Conservation (phyloP, 2,113 vertebrate genomes). For the Dermatemys mawii region DNA sequence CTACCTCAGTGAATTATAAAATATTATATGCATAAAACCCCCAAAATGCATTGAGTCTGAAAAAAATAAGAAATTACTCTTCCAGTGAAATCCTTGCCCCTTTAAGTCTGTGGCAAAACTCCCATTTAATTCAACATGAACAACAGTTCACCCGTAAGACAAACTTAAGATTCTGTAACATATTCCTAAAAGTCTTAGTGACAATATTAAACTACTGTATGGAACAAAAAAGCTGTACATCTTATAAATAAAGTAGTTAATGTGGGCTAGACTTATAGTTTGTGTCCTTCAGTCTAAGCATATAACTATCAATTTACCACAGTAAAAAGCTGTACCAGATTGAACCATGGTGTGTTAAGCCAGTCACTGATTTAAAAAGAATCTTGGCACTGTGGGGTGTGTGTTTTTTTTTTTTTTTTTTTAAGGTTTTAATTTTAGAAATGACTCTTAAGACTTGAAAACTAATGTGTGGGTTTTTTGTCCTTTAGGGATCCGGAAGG, state of each 20-base stretch:
- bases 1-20: not conserved
- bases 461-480: slow-evolving; percentile 23
- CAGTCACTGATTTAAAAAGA: not conserved
- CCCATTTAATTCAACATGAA: not conserved
- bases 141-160: not conserved
- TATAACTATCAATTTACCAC: not conserved
- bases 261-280: not conserved
- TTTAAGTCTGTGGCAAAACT: not conserved
- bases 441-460: rapidly evolving
- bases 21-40: not conserved
- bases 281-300: not conserved
- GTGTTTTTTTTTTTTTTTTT: not conserved
- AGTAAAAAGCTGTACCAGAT: not conserved
- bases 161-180: not conserved
- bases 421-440: not conserved
- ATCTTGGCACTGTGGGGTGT: not conserved
- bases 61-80: not conserved
- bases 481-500: slow-evolving; percentile 94
- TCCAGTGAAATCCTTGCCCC: not conserved
- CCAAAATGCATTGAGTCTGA: not conserved
- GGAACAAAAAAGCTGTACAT: not conserved
- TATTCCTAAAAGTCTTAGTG: not conserved
- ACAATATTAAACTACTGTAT: not conserved
- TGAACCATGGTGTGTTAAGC: not conserved
- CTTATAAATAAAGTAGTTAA: not conserved